Conservation (phyloP, 2,797 vertebrate genomes). For the Salarias fasciatus region DNA sequence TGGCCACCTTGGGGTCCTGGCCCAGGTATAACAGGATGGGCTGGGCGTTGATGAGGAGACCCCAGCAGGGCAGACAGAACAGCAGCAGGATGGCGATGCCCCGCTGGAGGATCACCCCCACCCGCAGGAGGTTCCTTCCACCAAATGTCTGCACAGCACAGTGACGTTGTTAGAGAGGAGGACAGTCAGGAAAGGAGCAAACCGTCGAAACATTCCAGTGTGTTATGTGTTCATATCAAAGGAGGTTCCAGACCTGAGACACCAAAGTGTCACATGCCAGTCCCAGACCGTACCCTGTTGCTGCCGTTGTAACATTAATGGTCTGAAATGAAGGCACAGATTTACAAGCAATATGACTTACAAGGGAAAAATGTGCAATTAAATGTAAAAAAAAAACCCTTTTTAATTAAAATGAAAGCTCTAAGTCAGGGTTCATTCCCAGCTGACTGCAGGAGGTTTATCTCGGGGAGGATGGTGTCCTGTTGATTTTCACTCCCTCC, state of each 20-base stretch:
- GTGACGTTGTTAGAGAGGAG: constrained; percentile 10
- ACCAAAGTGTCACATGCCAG: constrained; percentile 90
- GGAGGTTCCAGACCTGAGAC: constrained; percentile 60
- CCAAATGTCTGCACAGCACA: constrained; percentile 84
- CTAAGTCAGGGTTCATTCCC: neutral
- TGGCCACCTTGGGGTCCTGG: constrained; percentile 87
- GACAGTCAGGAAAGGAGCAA: neutral
- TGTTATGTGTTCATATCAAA: constrained; percentile 1
- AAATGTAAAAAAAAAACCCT: too few relatives aligned
- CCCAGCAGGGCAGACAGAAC: constrained; percentile 93
- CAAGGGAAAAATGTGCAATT: neutral
- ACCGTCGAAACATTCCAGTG: neutral
- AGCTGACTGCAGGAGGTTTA: neutral
- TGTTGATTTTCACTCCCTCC: neutral
- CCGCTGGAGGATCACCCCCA: constrained; percentile 89
- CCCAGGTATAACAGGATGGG: constrained; percentile 82
- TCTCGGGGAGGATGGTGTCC: neutral
- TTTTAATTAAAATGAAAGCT: too few relatives aligned
- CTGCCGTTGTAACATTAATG: constrained; percentile 87
- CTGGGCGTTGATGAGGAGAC: constrained; percentile 87
- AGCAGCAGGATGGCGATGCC: constrained; percentile 86
- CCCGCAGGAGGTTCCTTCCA: constrained; percentile 85
- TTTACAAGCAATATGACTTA: neutral
- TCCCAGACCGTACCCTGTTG: constrained; percentile 86
- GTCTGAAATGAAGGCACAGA: constrained; percentile 77